Base-by-base conservation (phyloP, 2,888 invertebrate species). In the Drosophila diplacantha region DNA sequence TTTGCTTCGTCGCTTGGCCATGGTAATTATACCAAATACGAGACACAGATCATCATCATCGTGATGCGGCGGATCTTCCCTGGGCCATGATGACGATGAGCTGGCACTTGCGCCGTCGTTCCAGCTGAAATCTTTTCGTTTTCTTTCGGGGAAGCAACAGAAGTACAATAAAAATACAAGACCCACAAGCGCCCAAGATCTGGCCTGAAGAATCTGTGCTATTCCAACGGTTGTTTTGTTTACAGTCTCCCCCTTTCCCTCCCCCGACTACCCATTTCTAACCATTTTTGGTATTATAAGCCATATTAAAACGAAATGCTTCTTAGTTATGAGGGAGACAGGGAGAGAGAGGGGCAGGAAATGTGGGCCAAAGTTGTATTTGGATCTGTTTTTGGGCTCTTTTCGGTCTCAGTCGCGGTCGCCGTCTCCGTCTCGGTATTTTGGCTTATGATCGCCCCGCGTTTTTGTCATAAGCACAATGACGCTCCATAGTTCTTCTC, bases 121-220 rank as follows among this genome's bases (percentile, higher is more conserved):
- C 80, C 80, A 78, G 60, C 67, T 76, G 67, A 76, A 81, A 76
- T 73, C 73, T 78, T 78, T 81, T 78, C 82, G 74, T 78, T 78
- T 78, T 81, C 77, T 78, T 75, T 78, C 49, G 51, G 16, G 16
- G 16, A 24, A 54, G 8, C 29, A 29, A 29, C 29, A 31, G 11
- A 2, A 32, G 14, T 2, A 29, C 29, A 46, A 41, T 26, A 24
- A 32, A 52, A 31, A 51, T 29, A 31, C 47, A 32, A 46, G 14
- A 35, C 49, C 44, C 7, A 43, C 26, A 53, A 20, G 31, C 32
- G 47, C 20, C 53, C 1, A 49, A 54, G 53, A 49, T 52, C 60
- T 60, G 31, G 55, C 54, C 49, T 52, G n/a, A 35, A 57, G 62
- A 72, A 78, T 74, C 77, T 79, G 74, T 76, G 80, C 69, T 78